A percentile compares a stretch with the other conserved stretches of the same genome.
Conservation (phyloP, 2,888 invertebrate species). For the Blera fallax region DNA sequence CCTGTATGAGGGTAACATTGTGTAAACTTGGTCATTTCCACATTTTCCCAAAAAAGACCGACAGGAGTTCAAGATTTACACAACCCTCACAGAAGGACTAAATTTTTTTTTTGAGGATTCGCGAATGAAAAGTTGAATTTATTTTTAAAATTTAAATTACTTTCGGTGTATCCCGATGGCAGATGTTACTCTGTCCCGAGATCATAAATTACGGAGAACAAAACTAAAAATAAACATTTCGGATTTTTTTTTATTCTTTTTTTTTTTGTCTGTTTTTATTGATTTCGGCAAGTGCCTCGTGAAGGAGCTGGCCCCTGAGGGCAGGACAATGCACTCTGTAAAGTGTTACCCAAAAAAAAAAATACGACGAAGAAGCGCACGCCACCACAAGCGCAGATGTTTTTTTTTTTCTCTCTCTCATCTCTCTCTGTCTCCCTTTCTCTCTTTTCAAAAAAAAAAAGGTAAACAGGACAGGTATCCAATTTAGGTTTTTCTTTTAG, state of each 20-base stretch:
- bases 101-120: too few species aligned
- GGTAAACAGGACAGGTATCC: conserved; percentile 38
- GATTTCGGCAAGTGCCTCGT: conserved; percentile 50
- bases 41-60: neutral
- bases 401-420: conserved; percentile 9
- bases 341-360: conserved; percentile 22
- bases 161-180: neutral
- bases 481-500: conserved; percentile 18
- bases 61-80: neutral
- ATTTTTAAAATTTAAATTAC: neutral
- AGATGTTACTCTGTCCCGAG: conserved; percentile 9
- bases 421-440: too few species aligned
- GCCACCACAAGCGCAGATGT: conserved; percentile 63
- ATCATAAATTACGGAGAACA: neutral
- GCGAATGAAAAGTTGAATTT: neutral
- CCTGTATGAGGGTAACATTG: neutral
- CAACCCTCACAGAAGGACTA: neutral
- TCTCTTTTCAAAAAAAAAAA: too few species aligned
- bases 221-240: conserved; percentile 7
- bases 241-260: neutral
- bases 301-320: conserved; percentile 21
- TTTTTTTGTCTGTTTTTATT: conserved; percentile 13
- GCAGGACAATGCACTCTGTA: conserved; percentile 65
- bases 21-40: neutral
- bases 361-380: conserved; percentile 43